Evolutionary conservation across 2,888 invertebrate genomes (phyloP), one percentile per base, ranked within the genome.

Genomic region (Platycnemis pennipes): DNA sequence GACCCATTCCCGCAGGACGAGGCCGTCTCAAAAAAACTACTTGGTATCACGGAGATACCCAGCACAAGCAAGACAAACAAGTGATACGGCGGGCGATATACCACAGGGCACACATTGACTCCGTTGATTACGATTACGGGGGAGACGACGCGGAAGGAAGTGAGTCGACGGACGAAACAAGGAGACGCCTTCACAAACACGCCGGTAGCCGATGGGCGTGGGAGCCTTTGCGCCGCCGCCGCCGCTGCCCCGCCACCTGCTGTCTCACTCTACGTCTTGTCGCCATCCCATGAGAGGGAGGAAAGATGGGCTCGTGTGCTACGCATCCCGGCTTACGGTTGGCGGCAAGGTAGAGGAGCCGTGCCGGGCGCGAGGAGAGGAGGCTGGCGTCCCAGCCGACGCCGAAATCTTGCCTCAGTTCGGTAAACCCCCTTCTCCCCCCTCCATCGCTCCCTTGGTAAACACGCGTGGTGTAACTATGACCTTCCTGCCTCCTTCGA

Each of bases 101-200:
- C 37, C 77, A 37, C 77, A n/a, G 11, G 37, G 31, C 31, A 16
- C 77, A 11, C 77, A 77, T 37, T 77, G 77, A 63, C 63, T 63
- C 26, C 26, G 63, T 63, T 63, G 63, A 63, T 63, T 63, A 63
- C 63, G n/a, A 26, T 26, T 63, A 22, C 26, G 8, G 13, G 13
- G 11, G 77, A 77, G 11, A 37, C 37, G 37, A 77, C 77, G 13
- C 19, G 26, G 63, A 8, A 49, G 49, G 22, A 26, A 37, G 77
- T 11, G 77, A 37, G 37, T 8, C 37, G 37, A 37, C 77, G 16
- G 19, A 22, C 7, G 63, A 77, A 8, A 37, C 37, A 37, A 77
- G 77, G 77, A 77, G 77, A 77, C 77, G 37, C 77, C 77, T 77
- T 77, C 77, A 77, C 31, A n/a, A n/a, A 77, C 11, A 77, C 37